Conservation (phyloP, 1,140 invertebrate species). For the Zaprionus tsacasi region DNA sequence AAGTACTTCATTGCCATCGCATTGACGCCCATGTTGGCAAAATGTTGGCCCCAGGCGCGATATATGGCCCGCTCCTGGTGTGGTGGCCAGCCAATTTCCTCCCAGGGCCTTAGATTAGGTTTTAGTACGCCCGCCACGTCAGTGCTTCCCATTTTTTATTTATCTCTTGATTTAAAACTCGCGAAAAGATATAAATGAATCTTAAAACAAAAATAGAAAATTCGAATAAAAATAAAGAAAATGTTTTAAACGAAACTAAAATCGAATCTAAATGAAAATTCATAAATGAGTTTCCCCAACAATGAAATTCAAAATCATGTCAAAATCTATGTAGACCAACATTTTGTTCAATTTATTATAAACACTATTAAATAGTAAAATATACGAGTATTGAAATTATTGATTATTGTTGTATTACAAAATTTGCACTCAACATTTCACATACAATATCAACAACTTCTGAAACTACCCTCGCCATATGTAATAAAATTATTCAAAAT, state of each 20-base stretch:
- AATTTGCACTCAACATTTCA: background rate
- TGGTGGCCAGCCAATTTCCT: slow-evolving; percentile 36
- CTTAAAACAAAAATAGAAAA: slow-evolving; percentile 27
- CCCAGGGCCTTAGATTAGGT: slow-evolving; percentile 33
- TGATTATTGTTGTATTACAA: background rate
- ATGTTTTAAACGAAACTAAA: slow-evolving; percentile 35
- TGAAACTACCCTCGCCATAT: background rate
- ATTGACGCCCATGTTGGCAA: slow-evolving; percentile 14
- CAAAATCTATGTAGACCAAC: background rate
- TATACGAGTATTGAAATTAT: background rate
- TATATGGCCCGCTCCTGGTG: slow-evolving; percentile 43
- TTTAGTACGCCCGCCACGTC: background rate
- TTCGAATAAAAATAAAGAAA: slow-evolving; percentile 27
- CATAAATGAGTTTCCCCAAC: background rate
- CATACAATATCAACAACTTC: background rate
- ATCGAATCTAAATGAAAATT: slow-evolving; percentile 13
- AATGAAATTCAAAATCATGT: background rate
- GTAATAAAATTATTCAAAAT: background rate
- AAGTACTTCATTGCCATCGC: slow-evolving; percentile 42
- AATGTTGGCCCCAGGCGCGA: slow-evolving; percentile 60
- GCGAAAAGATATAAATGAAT: slow-evolving; percentile 16
- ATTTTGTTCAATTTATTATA: slow-evolving; percentile 2
- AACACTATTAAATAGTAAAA: slow-evolving; percentile 1
- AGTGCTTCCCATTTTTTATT: slow-evolving; percentile 13
- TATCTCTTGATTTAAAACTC: slow-evolving; percentile 9